Base-by-base conservation (phyloP, 2,888 invertebrate species). In the Platycheirus albimanus region DNA sequence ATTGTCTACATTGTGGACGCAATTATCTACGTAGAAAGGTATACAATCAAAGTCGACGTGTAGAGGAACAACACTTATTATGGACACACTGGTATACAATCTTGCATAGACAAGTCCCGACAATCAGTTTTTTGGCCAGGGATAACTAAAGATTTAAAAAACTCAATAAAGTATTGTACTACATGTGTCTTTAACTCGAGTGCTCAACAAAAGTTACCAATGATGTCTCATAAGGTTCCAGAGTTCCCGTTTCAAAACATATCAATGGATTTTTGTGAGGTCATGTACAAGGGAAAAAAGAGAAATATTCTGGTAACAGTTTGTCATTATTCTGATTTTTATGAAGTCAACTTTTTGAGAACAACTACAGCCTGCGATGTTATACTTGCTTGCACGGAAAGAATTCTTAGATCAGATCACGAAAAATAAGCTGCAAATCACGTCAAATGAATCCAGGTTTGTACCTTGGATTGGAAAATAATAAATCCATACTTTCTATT, bases 71-170 rank as follows among this genome's bases (percentile, higher is more conserved):
- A n/a, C n/a, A n/a, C n/a, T n/a, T n/a, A n/a, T n/a, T n/a, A 49
- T 13, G 70, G 70, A 24, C 70, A 70, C 19, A 61, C 58, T 17
- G 61, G 71, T 58, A 70, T 70, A 20, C 49, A 70, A 28, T 56
- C 70, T 7, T 64, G 36, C 3, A 19, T 47, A 36, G 49, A 64
- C 10, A 64, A 64, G 24, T 36, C 64, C 1, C 2, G 45, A 36
- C 54, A 33, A 69, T 45, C 69, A 13, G 13, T 45, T 7, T 54
- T 45, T 20, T 69, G 52, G 41, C 45, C 33, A 0, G 43, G 54
- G 2, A 52, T 67, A 66, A 51, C 66, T 7, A 11, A 1, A 13
- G 49, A 52, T 19, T 30, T 54, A 10, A 67, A 17, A 54, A 67
- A 51, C 0, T 7, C 49, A 11, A 33, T 52, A 11, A 0, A 17